Base-by-base conservation (phyloP, 2,888 invertebrate species). In the Lepidochrysops patricia region DNA sequence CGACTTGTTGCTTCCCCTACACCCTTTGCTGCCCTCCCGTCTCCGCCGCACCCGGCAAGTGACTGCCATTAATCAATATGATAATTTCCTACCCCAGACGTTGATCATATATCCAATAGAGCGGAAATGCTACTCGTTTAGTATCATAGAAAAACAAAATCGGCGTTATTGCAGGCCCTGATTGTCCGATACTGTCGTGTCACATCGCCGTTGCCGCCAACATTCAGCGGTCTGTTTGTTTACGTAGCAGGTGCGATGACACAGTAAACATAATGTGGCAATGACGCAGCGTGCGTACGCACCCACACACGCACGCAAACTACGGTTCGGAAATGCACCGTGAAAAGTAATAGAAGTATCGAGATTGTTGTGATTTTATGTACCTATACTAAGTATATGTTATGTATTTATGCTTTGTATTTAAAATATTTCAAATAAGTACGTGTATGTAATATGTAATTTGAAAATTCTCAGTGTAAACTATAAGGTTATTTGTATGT, bases 61-160 rank as follows among this genome's bases (percentile, higher is more conserved):
- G 43, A 43, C 43, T 26, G 25, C 50, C 26, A 26, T 50, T 25
- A 50, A 50, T 50, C 50, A 50, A 50, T 50, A 50, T 12, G 50
- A 13, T 49, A 4, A 49, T 49, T 26, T 6, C n/a, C 12, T n/a
- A 6, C 9, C n/a, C 34, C 12, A 29, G 29, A 29, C 29, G 9
- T 29, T 6, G 29, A 7, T 7, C 29, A 7, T 1, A 29, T 29
- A 29, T 7, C 29, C 5, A 5, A 29, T 29, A 29, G n/a, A n/a
- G n/a, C n/a, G n/a, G n/a, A n/a, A n/a, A n/a, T n/a, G n/a, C n/a
- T n/a, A n/a, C n/a, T n/a, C n/a, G n/a, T n/a, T n/a, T n/a, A n/a
- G n/a, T n/a, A n/a, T n/a, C n/a, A n/a, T n/a, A n/a, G n/a, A n/a
- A n/a, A n/a, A n/a, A n/a, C n/a, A n/a, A n/a, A n/a, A n/a, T n/a